phyloP scores from a whole-genome alignment of 2,888 invertebrate genomes.

The Papilio gigon region DNA sequence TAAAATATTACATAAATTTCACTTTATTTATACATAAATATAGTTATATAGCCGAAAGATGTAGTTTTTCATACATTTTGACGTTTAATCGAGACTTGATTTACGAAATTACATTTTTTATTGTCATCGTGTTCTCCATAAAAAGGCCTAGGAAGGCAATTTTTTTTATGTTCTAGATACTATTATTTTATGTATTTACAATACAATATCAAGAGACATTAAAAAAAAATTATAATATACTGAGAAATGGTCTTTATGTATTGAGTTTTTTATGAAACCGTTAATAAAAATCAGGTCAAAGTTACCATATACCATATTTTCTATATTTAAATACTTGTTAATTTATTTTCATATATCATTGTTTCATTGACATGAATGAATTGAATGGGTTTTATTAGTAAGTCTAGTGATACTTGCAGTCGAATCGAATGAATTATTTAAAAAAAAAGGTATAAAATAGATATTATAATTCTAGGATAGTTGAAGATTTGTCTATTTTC shows the following conservation, averaged over 20 bases:
- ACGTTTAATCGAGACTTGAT: too few relatives aligned
- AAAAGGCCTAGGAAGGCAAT: too few relatives aligned
- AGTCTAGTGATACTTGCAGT: constrained; percentile 60
- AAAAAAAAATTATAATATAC: too few relatives aligned
- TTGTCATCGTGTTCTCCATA: too few relatives aligned
- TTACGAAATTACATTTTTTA: too few relatives aligned
- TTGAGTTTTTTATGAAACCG: constrained; percentile 40
- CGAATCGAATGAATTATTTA: constrained; percentile 64
- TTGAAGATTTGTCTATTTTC: constrained; percentile 73
- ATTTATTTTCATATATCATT: constrained; percentile 70
- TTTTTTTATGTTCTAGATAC: too few relatives aligned
- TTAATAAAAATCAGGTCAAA: constrained; percentile 46
- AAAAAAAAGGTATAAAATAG: constrained; percentile 50
- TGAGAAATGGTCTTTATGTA: not conserved
- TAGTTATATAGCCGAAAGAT: too few relatives aligned
- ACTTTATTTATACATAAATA: too few relatives aligned
- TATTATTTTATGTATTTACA: too few relatives aligned
- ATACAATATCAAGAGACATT: too few relatives aligned
- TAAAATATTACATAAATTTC: too few relatives aligned
- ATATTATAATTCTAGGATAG: constrained; percentile 51
- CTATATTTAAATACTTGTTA: constrained; percentile 48
- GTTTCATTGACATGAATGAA: constrained; percentile 52
- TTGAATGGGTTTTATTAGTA: constrained; percentile 43
- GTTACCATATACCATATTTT: constrained; percentile 59
- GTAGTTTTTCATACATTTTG: too few relatives aligned